Evolutionary conservation across 30 jellyfish, hydroid and myxozoan species (phyloP).

Genomic region (Chrysaora quinquecirrha): DNA sequence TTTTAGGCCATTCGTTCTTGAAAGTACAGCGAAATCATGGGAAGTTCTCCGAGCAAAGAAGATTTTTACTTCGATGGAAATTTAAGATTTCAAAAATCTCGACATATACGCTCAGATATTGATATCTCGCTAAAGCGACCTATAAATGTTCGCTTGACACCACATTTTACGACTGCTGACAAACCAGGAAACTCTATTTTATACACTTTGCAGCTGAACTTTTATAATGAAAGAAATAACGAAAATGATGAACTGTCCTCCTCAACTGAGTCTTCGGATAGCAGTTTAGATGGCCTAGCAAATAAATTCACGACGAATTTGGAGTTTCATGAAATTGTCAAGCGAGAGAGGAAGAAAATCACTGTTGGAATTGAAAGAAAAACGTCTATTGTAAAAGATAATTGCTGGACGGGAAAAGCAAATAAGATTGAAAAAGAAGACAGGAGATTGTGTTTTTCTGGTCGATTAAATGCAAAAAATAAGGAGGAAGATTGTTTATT

Average conservation of each 20-base stretch:
- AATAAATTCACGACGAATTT: constrained; percentile 6
- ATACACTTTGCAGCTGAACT: constrained; percentile 38
- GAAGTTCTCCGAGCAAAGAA: not conserved
- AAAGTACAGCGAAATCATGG: too few relatives aligned
- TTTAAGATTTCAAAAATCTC: constrained; percentile 3
- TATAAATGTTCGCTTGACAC: constrained; percentile 38
- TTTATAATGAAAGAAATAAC: not conserved
- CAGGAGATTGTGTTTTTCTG: constrained; percentile 40
- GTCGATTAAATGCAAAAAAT: constrained; percentile 3
- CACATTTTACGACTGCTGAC: constrained; percentile 62
- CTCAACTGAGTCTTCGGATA: constrained; percentile 12
- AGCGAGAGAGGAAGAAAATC: constrained; percentile 29
- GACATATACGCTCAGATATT: constrained; percentile 12
- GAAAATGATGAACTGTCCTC: constrained; percentile 5
- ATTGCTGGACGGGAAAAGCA: constrained; percentile 40
- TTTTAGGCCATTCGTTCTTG: not conserved
- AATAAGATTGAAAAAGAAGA: constrained; percentile 3
- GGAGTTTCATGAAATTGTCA: constrained; percentile 42
- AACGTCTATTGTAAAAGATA: constrained; percentile 37
- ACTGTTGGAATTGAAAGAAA: constrained; percentile 41
- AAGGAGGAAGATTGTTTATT: not conserved
- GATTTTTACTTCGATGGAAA: not conserved
- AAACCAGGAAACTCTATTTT: constrained; percentile 52
- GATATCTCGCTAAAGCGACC: constrained; percentile 44
- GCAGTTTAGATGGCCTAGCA: constrained; percentile 1